Conservation (phyloP, 2,797 vertebrate genomes). For the Cryptoblepharus egeriae region DNA sequence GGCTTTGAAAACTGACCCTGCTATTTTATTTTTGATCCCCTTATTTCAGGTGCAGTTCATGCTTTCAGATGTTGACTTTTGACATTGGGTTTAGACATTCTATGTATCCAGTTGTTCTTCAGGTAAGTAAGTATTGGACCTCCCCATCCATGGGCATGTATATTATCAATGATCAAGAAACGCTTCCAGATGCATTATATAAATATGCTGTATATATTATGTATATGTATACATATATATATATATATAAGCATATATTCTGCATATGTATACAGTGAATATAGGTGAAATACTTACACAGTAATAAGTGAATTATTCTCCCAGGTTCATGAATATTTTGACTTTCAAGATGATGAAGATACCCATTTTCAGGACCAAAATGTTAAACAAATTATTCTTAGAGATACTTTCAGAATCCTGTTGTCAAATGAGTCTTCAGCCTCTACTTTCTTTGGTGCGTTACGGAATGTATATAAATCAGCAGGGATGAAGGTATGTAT, state of each 20-base stretch:
- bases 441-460: constrained; percentile 59
- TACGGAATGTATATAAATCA: constrained; percentile 63
- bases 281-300: too few relatives aligned
- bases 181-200: neutral
- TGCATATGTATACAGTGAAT: too few relatives aligned
- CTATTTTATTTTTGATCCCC: constrained; percentile 19
- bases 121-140: constrained; percentile 79
- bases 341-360: constrained; percentile 77
- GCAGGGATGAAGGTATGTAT: constrained; percentile 69
- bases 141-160: neutral
- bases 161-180: neutral
- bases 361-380: constrained; percentile 81
- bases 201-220: too few relatives aligned
- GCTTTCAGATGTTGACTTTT: constrained; percentile 94
- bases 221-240: neutral
- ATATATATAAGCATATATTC: too few relatives aligned
- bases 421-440: constrained; percentile 73
- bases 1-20: neutral
- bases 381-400: constrained; percentile 85
- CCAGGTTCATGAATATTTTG: constrained; percentile 86
- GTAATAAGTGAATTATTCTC: constrained; percentile 31
- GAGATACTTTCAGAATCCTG: constrained; percentile 87
- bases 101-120: constrained; percentile 79
- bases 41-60: constrained; percentile 86
- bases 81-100: constrained; percentile 83